These are phyloP conservation scores for Rotaria socialis DNA, from an alignment of 2,888 invertebrate genomes.

Conservation along the genomic window DNA sequence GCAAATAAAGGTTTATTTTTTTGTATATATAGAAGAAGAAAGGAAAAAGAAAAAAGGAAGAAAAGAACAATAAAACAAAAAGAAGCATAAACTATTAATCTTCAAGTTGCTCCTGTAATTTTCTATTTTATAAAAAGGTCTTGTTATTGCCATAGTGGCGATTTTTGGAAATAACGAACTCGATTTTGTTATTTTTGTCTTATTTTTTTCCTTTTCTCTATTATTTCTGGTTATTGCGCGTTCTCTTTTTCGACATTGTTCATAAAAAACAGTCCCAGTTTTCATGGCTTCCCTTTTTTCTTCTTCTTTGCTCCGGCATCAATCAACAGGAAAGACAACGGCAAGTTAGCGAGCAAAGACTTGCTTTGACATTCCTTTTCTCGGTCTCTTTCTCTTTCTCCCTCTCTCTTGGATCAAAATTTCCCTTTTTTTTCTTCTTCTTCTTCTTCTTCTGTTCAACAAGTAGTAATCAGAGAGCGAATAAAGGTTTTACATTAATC, in stretches of 20 bases:
- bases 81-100: not conserved
- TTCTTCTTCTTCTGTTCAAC: not conserved
- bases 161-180: constrained; percentile 8
- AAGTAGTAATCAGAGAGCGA: constrained; percentile 1
- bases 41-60: no score
- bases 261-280: not conserved
- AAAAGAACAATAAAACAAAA: not conserved
- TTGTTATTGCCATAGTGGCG: not conserved
- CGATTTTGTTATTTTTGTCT: constrained; percentile 4
- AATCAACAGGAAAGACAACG: constrained; percentile 7
- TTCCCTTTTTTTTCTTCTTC: not conserved
- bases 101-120: not conserved
- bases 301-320: not conserved
- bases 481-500: not conserved
- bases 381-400: not conserved
- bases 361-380: not conserved
- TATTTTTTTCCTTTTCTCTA: not conserved
- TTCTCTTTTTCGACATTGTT: constrained; percentile 8
- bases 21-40: not conserved
- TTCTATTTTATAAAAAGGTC: not conserved
- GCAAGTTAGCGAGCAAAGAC: not conserved
- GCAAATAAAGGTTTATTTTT: not conserved
- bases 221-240: not conserved
- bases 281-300: not conserved
- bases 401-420: not conserved